Percentiles rank a stretch among this genome's conserved stretches.
phyloP scores from a whole-genome alignment of 2,888 invertebrate species.

The Malachius bipustulatus region DNA sequence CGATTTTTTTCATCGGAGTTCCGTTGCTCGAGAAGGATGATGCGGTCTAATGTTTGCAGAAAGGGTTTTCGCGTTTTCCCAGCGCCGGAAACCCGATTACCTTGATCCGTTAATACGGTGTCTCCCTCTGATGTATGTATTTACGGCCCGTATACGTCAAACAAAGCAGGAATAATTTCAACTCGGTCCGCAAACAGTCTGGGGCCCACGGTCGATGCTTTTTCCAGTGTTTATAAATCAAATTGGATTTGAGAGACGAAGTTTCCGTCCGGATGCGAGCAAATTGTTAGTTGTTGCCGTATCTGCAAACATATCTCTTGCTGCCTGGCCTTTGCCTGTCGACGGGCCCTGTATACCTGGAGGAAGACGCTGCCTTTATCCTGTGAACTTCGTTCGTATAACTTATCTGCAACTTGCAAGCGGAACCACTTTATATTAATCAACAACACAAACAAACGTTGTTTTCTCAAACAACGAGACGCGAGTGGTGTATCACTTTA shows the following conservation, averaged over 20 bases:
- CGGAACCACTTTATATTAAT: slow-evolving; percentile 4
- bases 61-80: too few species aligned
- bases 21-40: too few species aligned
- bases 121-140: slow-evolving; percentile 35
- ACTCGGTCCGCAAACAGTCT: slow-evolving; percentile 31
- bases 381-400: slow-evolving; percentile 18
- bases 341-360: slow-evolving; percentile 26
- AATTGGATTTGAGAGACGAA: slow-evolving; percentile 31
- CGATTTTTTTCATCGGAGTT: too few species aligned
- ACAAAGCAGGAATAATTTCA: slow-evolving; percentile 33
- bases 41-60: too few species aligned
- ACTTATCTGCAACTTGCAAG: slow-evolving; percentile 8
- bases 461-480: background rate
- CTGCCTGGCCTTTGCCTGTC: slow-evolving; percentile 25
- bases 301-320: slow-evolving; percentile 25
- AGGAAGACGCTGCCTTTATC: slow-evolving; percentile 21
- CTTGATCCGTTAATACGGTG: slow-evolving; percentile 29
- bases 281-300: slow-evolving; percentile 31
- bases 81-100: slow-evolving; percentile 26
- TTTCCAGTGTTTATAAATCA: slow-evolving; percentile 36
- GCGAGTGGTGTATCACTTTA: too few species aligned
- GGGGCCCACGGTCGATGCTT: slow-evolving; percentile 19
- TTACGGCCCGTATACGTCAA: slow-evolving; percentile 35
- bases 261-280: slow-evolving; percentile 26
- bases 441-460: slow-evolving; percentile 2